Conservation (phyloP, 2,888 invertebrate genomes). For the Polymixis flavicincta region DNA sequence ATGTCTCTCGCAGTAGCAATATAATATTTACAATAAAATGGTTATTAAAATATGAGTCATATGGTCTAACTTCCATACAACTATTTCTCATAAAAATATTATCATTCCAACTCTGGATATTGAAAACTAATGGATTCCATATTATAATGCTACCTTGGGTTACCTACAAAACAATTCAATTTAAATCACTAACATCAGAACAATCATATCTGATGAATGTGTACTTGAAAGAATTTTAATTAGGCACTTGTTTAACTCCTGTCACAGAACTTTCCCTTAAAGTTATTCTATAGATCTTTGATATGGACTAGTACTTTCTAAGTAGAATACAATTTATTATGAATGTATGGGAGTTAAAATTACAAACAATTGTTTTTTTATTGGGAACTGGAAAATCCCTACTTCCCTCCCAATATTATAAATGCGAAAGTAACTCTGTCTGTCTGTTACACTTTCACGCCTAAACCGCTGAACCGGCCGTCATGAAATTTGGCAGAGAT, state of each 20-base stretch:
- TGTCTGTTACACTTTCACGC: too few relatives aligned
- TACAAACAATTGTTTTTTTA: not conserved
- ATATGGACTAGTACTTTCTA: constrained; percentile 1
- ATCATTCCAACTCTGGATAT: not conserved
- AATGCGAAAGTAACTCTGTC: too few relatives aligned
- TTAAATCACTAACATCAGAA: constrained; percentile 1
- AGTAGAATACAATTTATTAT: not conserved
- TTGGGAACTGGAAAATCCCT: too few relatives aligned
- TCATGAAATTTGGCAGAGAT: too few relatives aligned
- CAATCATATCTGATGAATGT: constrained; percentile 11
- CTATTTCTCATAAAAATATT: not conserved
- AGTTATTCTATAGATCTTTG: constrained; percentile 6
- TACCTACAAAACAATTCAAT: not conserved
- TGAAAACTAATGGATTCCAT: not conserved
- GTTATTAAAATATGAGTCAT: not conserved
- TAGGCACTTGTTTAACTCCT: not conserved
- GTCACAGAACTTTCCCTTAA: constrained; percentile 16
- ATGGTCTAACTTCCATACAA: not conserved
- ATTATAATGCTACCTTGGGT: not conserved
- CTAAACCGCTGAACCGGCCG: too few relatives aligned
- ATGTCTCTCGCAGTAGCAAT: not conserved
- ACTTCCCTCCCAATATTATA: too few relatives aligned
- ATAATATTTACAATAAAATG: constrained; percentile 1
- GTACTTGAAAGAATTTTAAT: constrained; percentile 24
- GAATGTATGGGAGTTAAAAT: not conserved